Conservation (phyloP, 2,797 vertebrate species). For the Lemur catta region DNA sequence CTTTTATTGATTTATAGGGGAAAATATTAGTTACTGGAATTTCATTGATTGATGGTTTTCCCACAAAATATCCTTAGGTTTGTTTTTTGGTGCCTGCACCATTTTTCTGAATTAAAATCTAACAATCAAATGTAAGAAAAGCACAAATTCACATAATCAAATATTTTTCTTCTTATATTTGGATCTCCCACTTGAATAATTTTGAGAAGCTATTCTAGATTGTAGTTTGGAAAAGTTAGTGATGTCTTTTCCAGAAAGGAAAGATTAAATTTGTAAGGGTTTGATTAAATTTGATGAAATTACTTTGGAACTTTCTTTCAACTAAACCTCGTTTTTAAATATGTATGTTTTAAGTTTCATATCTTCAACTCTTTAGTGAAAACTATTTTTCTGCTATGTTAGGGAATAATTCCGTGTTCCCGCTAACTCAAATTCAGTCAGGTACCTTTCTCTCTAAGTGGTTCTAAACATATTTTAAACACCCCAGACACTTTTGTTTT, state of each 20-base stretch:
- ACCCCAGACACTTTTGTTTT: neutral
- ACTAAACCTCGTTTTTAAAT: constrained; percentile 19
- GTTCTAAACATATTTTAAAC: neutral
- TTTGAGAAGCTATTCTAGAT: neutral
- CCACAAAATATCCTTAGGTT: neutral
- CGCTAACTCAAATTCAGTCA: neutral
- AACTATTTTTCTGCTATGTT: constrained; percentile 8
- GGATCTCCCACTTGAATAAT: neutral
- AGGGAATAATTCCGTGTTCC: neutral
- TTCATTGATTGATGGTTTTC: neutral
- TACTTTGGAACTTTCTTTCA: neutral
- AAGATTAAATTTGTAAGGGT: neutral
- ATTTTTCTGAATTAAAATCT: constrained; percentile 38
- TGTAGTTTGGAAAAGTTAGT: constrained; percentile 25
- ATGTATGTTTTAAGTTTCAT: neutral
- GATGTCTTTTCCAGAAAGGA: neutral
- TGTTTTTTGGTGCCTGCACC: neutral
- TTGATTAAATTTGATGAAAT: neutral
- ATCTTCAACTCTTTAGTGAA: neutral
- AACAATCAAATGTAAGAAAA: neutral
- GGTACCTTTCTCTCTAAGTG: neutral
- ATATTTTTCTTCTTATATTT: constrained; percentile 39
- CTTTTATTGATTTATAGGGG: neutral
- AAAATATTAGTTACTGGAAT: neutral
- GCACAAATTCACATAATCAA: constrained; percentile 3